Evolutionary conservation across 2,113 vertebrate species (phyloP), one percentile per base, ranked within the genome.

Genomic region (Xiphias gladius): DNA sequence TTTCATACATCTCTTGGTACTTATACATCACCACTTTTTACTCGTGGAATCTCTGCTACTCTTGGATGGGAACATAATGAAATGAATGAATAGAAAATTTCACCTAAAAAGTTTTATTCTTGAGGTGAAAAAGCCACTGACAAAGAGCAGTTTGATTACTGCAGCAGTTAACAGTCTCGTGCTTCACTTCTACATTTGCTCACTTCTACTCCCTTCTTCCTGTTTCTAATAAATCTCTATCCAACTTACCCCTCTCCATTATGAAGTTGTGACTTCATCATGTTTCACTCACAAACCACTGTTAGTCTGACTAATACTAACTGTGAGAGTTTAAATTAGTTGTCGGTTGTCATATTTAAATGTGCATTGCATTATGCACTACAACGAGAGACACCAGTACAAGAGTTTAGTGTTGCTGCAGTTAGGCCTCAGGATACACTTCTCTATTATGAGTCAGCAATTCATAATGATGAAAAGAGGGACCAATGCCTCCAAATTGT

Each of bases 1-100:
- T 79, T 76, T 75, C 61, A 37, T 52, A 4, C 28, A 32, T 79
- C 63, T 73, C 41, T 12, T 14, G 37, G 64, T 35, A 19, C 61
- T 37, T 30, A 37, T 2, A 26, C 61, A 26, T 32, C 50, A 14
- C 52, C 8, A 5, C 9, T 30, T 75, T 46, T 10, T 8, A 67
- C 6, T 62, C n/a, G 30, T 48, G 37, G 7, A 48, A 22, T n/a
- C 39, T 39, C 8, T 13, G 30, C 58, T 46, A 17, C 10, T 35
- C 43, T 22, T 28, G 39, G 24, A 37, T 8, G 7, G 4, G 13
- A 66, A 61, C 16, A 64, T 9, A 50, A 39, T 39, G 9, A 32
- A 3, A 46, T 46, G 2, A 20, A 54, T 55, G n/a, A 52, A 54
- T 19, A 57, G n/a, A 57, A 12, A 11, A 57, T 57, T 13, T 54